phyloP scores from a whole-genome alignment of 1,140 invertebrate species.

The Rhynchophorus ferrugineus region DNA sequence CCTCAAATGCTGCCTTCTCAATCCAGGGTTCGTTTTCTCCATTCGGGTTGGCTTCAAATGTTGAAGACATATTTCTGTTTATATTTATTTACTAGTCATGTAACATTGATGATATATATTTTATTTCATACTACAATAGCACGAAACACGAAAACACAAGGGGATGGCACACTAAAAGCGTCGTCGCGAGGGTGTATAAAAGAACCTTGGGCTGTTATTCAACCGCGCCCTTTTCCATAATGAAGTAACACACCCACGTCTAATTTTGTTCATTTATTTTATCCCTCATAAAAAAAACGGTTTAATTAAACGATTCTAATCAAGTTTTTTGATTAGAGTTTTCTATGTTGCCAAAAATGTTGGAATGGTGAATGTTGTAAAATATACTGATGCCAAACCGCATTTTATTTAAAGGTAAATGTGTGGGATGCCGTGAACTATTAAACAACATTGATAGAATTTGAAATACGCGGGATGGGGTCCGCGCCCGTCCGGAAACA shows the following conservation, averaged over 20 bases:
- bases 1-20: constrained; percentile 46
- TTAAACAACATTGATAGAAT: too few species aligned
- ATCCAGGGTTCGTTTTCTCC: constrained; percentile 48
- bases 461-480: constrained; percentile 13
- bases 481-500: constrained; percentile 31
- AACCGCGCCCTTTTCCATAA: constrained; percentile 3
- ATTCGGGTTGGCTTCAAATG: constrained; percentile 38
- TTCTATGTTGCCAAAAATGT: too few species aligned
- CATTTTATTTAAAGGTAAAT: too few species aligned
- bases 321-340: neutral
- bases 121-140: neutral
- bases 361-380: too few species aligned
- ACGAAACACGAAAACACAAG: neutral
- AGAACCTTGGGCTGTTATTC: constrained; percentile 3
- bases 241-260: constrained; percentile 14
- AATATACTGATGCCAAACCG: too few species aligned
- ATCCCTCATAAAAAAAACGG: constrained; percentile 1
- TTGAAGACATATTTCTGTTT: constrained; percentile 25
- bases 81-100: constrained; percentile 1
- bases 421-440: too few species aligned
- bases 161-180: constrained; percentile 1
- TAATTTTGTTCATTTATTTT: constrained; percentile 6
- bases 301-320: constrained; percentile 6
- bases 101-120: neutral
- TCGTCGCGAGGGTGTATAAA: constrained; percentile 3